phyloP scores from a whole-genome alignment of 92 coral and sea anemone species.

The Palythoa grandiflora region DNA sequence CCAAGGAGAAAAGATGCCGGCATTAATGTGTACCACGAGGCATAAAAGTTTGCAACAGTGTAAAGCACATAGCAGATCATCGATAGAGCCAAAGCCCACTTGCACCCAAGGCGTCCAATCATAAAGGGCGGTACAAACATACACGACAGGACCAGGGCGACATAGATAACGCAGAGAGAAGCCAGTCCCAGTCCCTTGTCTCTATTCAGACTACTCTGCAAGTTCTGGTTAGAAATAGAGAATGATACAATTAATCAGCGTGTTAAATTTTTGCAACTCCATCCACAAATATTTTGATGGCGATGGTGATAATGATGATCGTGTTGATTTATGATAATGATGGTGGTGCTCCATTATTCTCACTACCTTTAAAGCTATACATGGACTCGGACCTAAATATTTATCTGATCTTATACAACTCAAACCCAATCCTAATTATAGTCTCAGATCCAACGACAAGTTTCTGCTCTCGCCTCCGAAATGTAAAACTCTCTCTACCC shows the following conservation, averaged over 20 bases:
- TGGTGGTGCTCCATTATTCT: too few species aligned
- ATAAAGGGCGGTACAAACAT: slow-evolving; percentile 94
- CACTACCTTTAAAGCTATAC: too few species aligned
- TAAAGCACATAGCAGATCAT: slow-evolving; percentile 90
- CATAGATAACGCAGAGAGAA: slow-evolving; percentile 88
- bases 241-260: neutral
- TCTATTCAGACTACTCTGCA: slow-evolving; percentile 92
- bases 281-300: too few species aligned
- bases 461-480: too few species aligned
- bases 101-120: slow-evolving; percentile 96
- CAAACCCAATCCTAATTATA: too few species aligned
- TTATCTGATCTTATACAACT: too few species aligned
- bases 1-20: slow-evolving; percentile 93
- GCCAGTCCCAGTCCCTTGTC: slow-evolving; percentile 84
- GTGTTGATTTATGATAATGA: too few species aligned
- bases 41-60: slow-evolving; percentile 89
- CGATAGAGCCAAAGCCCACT: slow-evolving; percentile 90
- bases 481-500: too few species aligned
- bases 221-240: slow-evolving; percentile 54
- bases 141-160: slow-evolving; percentile 87
- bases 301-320: too few species aligned
- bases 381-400: too few species aligned
- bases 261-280: too few species aligned
- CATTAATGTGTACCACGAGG: slow-evolving; percentile 83
- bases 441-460: too few species aligned